These are phyloP conservation scores for Diarsia mendica DNA, from an alignment of 2,888 invertebrate species.

Conservation along the genomic window DNA sequence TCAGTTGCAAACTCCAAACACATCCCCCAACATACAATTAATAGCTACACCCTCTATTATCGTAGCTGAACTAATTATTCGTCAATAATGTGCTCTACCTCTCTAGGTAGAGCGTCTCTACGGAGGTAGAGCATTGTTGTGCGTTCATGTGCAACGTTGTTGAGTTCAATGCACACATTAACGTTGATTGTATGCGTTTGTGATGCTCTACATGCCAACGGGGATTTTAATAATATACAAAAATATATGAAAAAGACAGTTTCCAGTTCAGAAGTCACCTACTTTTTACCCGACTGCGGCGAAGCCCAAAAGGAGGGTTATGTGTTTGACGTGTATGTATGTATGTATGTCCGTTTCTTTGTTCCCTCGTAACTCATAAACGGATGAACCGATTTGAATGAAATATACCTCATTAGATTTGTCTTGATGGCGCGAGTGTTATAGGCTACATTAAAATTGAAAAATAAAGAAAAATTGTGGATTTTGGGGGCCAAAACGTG, in stretches of 20 bases:
- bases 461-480: too few species aligned
- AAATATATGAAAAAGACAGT: neutral
- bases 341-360: too few species aligned
- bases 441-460: too few species aligned
- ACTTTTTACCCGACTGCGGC: too few species aligned
- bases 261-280: constrained; percentile 1
- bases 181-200: constrained; percentile 43
- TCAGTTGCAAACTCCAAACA: neutral
- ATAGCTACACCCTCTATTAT: constrained; percentile 20
- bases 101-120: constrained; percentile 23
- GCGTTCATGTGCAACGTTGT: constrained; percentile 55
- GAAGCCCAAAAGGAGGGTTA: too few species aligned
- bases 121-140: constrained; percentile 59
- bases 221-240: neutral
- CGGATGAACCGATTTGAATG: too few species aligned
- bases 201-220: constrained; percentile 11
- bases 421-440: too few species aligned
- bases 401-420: too few species aligned
- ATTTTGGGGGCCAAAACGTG: too few species aligned
- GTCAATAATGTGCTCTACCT: constrained; percentile 41
- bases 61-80: constrained; percentile 40
- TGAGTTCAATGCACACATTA: constrained; percentile 62
- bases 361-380: too few species aligned
- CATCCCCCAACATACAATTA: constrained; percentile 1
- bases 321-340: too few species aligned